These are phyloP conservation scores for Nephrotoma guestfalica DNA, from an alignment of 2,888 invertebrate species.

Conservation along the genomic window DNA sequence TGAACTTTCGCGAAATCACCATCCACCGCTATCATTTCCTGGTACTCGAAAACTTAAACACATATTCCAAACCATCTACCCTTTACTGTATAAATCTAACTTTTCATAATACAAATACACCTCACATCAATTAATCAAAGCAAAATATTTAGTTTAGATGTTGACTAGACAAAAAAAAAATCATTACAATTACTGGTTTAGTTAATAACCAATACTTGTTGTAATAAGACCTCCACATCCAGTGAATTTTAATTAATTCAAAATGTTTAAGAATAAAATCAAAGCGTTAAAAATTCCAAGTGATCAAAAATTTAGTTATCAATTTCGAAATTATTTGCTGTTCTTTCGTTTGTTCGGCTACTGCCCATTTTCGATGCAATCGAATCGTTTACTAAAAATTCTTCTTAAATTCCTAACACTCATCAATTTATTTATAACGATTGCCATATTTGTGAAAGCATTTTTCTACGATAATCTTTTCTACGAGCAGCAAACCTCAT, in stretches of 20 bases:
- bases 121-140: not conserved
- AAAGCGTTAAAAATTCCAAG: not conserved
- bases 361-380: not conserved
- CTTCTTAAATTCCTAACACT: not conserved
- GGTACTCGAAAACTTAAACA: too few species aligned
- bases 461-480: slow-evolving; percentile 7
- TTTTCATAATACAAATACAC: not conserved
- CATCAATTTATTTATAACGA: not conserved
- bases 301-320: not conserved
- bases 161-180: not conserved
- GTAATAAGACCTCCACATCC: not conserved
- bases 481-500: slow-evolving; percentile 2
- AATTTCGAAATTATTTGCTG: slow-evolving; percentile 32
- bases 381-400: not conserved
- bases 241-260: not conserved
- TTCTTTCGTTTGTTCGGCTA: slow-evolving; percentile 66
- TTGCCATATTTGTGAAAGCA: slow-evolving; percentile 7
- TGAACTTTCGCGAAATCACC: too few species aligned
- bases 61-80: not conserved
- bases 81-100: not conserved
- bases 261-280: not conserved
- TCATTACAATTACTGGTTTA: not conserved
- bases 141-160: not conserved
- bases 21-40: too few species aligned
- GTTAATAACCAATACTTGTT: not conserved